Evolutionary conservation across 2,888 invertebrate species (phyloP).

Genomic region (Sminthurinus aureus): DNA sequence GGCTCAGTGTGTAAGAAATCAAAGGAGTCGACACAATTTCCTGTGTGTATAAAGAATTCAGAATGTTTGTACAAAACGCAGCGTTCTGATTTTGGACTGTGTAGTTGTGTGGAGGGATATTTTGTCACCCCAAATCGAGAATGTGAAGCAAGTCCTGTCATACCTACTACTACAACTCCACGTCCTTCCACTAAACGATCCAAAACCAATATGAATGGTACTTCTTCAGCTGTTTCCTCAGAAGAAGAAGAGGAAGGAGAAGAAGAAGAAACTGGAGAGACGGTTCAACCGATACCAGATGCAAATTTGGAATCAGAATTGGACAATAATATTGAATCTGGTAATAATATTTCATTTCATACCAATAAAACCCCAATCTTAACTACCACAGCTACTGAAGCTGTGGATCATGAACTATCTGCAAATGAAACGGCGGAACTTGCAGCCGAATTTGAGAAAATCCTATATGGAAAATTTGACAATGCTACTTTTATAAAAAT

Average conservation of each 20-base stretch:
- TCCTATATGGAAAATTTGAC: constrained; percentile 5
- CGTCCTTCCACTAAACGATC: no score
- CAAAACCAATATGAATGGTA: no score
- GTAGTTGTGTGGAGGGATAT: neutral
- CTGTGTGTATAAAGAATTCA: constrained; percentile 16
- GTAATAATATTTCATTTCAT: neutral
- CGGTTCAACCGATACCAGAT: neutral
- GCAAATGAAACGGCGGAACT: neutral
- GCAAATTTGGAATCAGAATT: neutral
- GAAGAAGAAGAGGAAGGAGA: neutral
- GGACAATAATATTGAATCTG: neutral
- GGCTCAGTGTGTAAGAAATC: constrained; percentile 16
- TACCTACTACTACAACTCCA: no score
- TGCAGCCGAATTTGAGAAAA: constrained; percentile 1
- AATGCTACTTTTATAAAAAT: constrained; percentile 14
- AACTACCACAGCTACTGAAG: neutral
- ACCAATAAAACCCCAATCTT: no score
- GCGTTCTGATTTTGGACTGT: constrained; percentile 3
- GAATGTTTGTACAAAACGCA: neutral
- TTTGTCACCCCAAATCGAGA: neutral
- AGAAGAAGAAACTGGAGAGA: neutral
- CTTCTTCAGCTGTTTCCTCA: no score
- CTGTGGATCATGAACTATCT: neutral
- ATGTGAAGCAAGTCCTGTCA: neutral
- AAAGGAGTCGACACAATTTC: neutral